Evolutionary conservation across 1,140 invertebrate species (phyloP), one percentile per base, ranked within the genome.

Genomic region (Campoletis sonorensis): DNA sequence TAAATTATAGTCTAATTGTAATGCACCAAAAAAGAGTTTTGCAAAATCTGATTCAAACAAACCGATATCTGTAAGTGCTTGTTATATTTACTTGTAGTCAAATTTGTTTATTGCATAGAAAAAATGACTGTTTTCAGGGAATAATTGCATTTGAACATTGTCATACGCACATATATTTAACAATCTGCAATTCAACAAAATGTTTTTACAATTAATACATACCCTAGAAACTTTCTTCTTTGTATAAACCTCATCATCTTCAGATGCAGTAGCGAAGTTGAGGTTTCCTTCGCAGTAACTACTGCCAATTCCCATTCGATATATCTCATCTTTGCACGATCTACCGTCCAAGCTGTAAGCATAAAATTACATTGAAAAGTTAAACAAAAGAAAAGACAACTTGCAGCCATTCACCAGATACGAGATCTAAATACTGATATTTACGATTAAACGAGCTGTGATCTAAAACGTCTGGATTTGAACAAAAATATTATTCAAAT

Each of bases 181-280:
- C 61, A 7, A 27, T 10, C 27, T 67, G 18, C 5, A 30, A 45
- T 37, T 27, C n/a, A 21, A n/a, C 21, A 23, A 45, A 23, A 45
- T 30, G 4, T 61, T 45, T 45, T 15, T 26, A 58, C 23, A 64
- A 64, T 26, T 33, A 79, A 81, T 73, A 90, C 90, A 90, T 77
- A 92, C 91, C 85, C 91, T 90, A 1, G 91, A 92, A 10, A 92
- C 91, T 88, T 92, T 92, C 83, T 92, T 92, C 87, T 92, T 92
- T 2, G 89, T 88, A 27, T 92, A 92, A 40, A 92, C 87, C 81
- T 92, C 91, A 81, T 92, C 91, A 71, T 92, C 91, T 78, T 92
- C 91, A 8, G 91, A 92, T 8, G 91, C 91, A 21, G 91, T 92
- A 7, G 91, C 87, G 76, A 92, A 92, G 75, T 92, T 92, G 37